Evolutionary conservation across 2,113 vertebrate species (phyloP).

Genomic region (Lasiurus cinereus): DNA sequence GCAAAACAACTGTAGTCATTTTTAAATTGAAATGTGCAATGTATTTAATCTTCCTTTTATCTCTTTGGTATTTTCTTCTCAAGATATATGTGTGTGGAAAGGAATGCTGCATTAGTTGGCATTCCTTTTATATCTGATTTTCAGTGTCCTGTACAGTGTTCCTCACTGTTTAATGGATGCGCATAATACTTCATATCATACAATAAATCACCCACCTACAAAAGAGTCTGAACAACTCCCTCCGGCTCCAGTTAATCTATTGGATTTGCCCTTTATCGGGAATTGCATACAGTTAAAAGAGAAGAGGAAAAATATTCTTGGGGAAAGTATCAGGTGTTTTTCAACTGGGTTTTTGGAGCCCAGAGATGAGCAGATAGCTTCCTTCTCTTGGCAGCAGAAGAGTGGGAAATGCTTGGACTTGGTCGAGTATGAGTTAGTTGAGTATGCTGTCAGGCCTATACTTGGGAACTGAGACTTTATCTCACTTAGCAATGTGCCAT

Average conservation of each 20-base stretch:
- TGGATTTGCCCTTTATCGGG: conserved; percentile 88
- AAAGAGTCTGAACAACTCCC: conserved; percentile 83
- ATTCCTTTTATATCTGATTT: conserved; percentile 88
- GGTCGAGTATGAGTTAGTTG: conserved; percentile 89
- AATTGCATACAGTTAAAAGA: conserved; percentile 78
- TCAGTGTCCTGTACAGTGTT: conserved; percentile 82
- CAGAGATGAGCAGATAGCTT: conserved; percentile 87
- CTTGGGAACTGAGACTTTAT: conserved; percentile 82
- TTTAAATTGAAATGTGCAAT: conserved; percentile 84
- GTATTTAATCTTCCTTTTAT: conserved; percentile 89
- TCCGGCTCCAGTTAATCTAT: conserved; percentile 86
- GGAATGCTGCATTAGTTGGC: conserved; percentile 85
- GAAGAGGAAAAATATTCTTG: conserved; percentile 68
- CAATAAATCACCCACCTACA: conserved; percentile 88
- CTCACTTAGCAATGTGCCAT: conserved; percentile 75
- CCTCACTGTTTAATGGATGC: conserved; percentile 88
- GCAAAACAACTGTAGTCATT: conserved; percentile 82
- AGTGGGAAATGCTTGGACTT: conserved; percentile 84
- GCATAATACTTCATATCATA: conserved; percentile 87
- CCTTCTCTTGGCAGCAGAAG: conserved; percentile 79
- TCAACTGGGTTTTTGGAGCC: conserved; percentile 78
- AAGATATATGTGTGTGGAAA: conserved; percentile 86
- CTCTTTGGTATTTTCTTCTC: conserved; percentile 86
- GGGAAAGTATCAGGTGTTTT: conserved; percentile 82
- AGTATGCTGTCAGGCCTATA: conserved; percentile 80